Evolutionary conservation across 1,140 invertebrate species (phyloP).

Genomic region (Drosophila tsacasi): DNA sequence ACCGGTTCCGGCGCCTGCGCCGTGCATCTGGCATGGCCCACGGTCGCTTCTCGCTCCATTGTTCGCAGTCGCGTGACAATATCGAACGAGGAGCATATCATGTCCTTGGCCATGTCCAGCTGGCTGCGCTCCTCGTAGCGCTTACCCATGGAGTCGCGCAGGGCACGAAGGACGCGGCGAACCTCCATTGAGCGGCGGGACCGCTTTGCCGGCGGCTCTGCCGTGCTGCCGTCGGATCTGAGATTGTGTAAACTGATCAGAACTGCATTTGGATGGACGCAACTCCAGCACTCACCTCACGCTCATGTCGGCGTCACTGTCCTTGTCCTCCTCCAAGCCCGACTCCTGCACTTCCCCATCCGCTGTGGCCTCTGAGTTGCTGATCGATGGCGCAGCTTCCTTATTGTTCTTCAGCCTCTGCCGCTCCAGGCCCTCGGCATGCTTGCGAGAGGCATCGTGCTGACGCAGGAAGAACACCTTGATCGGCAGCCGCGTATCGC

Average conservation of each 20-base stretch:
- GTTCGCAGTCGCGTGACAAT: slow-evolving; percentile 61
- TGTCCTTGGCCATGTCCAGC: slow-evolving; percentile 66
- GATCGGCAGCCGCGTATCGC: slow-evolving; percentile 62
- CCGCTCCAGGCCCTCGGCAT: slow-evolving; percentile 44
- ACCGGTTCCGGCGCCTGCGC: neutral
- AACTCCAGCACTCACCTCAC: slow-evolving; percentile 36
- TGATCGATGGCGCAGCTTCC: slow-evolving; percentile 1
- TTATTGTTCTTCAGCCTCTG: neutral
- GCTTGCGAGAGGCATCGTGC: slow-evolving; percentile 63
- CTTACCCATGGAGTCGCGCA: slow-evolving; percentile 56
- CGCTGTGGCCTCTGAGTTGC: neutral
- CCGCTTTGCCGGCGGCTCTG: slow-evolving; percentile 52
- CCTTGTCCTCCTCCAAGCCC: slow-evolving; percentile 35
- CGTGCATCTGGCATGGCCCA: neutral
- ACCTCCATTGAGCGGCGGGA: slow-evolving; percentile 52
- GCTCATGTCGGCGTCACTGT: slow-evolving; percentile 58
- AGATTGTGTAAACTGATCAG: neutral
- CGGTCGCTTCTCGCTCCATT: slow-evolving; percentile 32
- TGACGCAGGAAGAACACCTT: slow-evolving; percentile 67
- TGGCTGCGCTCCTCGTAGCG: slow-evolving; percentile 56
- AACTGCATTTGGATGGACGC: neutral
- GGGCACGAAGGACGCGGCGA: slow-evolving; percentile 49
- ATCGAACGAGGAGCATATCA: slow-evolving; percentile 72
- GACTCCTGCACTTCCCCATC: slow-evolving; percentile 20
- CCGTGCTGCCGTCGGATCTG: slow-evolving; percentile 60